These are phyloP conservation scores for Okapia johnstoni DNA, from an alignment of 2,113 vertebrate species.

Conservation along the genomic window DNA sequence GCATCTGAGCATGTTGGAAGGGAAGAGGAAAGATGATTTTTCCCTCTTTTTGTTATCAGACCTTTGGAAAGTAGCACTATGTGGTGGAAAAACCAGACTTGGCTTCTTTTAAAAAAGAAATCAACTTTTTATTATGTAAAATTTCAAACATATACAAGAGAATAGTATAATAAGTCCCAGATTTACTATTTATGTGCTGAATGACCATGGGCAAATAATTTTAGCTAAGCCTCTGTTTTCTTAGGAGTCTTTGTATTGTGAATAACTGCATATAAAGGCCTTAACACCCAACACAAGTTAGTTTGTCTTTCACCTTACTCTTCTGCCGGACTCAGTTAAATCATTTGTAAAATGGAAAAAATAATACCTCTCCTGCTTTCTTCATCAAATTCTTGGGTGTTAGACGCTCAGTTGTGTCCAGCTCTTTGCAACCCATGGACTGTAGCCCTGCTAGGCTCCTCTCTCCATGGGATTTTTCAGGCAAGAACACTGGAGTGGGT, in stretches of 20 bases:
- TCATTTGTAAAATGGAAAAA: constrained; percentile 24
- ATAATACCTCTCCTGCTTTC: background rate
- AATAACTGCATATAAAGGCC: constrained; percentile 35
- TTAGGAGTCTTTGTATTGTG: constrained; percentile 21
- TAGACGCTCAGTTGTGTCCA: background rate
- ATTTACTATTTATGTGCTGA: constrained; percentile 1
- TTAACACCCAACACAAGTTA: constrained; percentile 9
- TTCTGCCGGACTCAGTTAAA: constrained; percentile 2
- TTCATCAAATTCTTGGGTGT: constrained; percentile 1
- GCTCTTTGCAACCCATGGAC: background rate
- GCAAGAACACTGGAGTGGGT: background rate
- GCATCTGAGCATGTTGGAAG: background rate
- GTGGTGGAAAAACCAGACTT: background rate
- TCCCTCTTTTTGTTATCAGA: constrained; percentile 10
- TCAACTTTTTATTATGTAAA: constrained; percentile 28
- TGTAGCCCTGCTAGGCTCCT: background rate
- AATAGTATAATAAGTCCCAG: constrained; percentile 9
- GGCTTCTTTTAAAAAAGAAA: background rate
- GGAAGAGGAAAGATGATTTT: background rate
- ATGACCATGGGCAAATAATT: constrained; percentile 9
- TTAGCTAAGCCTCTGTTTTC: constrained; percentile 11
- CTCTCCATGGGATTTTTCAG: background rate
- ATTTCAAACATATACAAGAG: constrained; percentile 17
- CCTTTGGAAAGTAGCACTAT: background rate
- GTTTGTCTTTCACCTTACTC: background rate